Evolutionary conservation across 2,888 invertebrate species (phyloP).

Genomic region (Calameuta filiformis): DNA sequence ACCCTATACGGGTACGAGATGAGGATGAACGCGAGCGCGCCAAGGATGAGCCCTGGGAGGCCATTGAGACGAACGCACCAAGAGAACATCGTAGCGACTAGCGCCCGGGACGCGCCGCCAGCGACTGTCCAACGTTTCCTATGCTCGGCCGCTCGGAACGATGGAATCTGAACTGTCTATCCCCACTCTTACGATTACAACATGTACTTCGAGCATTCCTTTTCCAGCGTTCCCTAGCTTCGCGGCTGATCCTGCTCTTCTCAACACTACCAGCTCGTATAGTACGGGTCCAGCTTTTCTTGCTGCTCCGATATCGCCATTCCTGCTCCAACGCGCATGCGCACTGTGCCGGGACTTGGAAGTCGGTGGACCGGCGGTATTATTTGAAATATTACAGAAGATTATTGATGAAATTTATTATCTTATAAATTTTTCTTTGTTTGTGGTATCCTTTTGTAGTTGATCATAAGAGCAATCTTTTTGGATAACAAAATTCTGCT

Average conservation of each 20-base stretch:
- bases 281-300: not conserved
- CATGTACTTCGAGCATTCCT: slow-evolving; percentile 1
- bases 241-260: slow-evolving; percentile 6
- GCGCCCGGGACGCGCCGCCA: slow-evolving; percentile 54
- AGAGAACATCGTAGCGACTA: slow-evolving; percentile 40
- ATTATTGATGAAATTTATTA: not conserved
- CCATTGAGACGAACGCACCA: slow-evolving; percentile 13
- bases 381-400: not conserved
- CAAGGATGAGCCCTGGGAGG: slow-evolving; percentile 21
- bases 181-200: not conserved
- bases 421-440: not conserved
- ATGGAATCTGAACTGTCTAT: not conserved
- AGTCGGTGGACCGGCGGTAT: not conserved
- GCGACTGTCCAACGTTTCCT: slow-evolving; percentile 36
- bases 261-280: not conserved
- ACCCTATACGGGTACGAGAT: not conserved
- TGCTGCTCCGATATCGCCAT: not conserved
- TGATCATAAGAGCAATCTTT: not conserved
- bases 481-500: not conserved
- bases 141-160: not conserved
- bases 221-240: slow-evolving; percentile 12
- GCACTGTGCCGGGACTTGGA: not conserved
- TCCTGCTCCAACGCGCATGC: not conserved
- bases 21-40: slow-evolving; percentile 14
- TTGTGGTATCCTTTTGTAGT: not conserved